A percentile compares a stretch with the other conserved stretches of the same genome.
Evolutionary conservation across 1,140 invertebrate genomes (phyloP).

Genomic region (Tyrophagus putrescentiae): DNA sequence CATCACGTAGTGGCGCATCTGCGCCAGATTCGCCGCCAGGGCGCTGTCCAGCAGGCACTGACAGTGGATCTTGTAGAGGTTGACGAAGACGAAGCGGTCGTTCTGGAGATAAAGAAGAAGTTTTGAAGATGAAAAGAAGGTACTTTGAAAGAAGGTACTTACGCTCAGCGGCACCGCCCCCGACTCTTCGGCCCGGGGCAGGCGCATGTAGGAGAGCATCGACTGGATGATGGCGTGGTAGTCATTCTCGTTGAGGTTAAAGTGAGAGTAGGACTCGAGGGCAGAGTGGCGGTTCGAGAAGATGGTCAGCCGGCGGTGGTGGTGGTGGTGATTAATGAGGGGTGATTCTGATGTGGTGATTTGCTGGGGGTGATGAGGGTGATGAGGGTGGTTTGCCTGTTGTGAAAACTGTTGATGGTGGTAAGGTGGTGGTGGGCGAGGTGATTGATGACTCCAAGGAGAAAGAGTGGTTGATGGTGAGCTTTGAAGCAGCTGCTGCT

Average conservation of each 20-base stretch:
- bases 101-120: background rate
- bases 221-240: constrained; percentile 14
- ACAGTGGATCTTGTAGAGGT: constrained; percentile 18
- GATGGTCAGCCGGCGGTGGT: background rate
- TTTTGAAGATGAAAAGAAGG: background rate
- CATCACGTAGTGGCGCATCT: constrained; percentile 20
- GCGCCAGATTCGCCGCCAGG: background rate
- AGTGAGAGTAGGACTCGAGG: background rate
- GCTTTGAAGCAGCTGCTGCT: background rate
- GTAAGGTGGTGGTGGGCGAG: too few relatives aligned
- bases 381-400: background rate
- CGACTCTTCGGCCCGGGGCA: background rate
- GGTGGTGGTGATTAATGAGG: background rate
- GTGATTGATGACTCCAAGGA: background rate
- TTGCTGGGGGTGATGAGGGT: background rate
- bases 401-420: background rate
- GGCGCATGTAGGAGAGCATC: background rate
- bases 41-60: constrained; percentile 17
- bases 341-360: background rate
- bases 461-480: background rate
- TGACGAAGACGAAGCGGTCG: constrained; percentile 7
- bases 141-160: background rate
- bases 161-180: background rate
- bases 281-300: constrained; percentile 1
- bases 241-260: constrained; percentile 8